Evolutionary conservation across 2,113 vertebrate genomes (phyloP), one percentile per base, ranked within the genome.

Genomic region (Cepphus grylle): DNA sequence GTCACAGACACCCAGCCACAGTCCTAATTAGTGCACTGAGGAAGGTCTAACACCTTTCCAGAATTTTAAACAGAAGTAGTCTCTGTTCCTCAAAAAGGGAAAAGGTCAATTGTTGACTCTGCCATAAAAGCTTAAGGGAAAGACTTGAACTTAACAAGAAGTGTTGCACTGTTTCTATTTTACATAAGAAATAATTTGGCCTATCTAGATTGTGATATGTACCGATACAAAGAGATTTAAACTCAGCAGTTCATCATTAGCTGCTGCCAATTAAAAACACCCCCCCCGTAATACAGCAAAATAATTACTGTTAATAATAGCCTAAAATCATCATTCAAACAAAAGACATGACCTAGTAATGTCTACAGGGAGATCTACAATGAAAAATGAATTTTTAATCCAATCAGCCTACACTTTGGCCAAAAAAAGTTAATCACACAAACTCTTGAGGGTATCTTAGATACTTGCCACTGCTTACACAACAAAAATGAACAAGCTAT

Each of bases 1-100:
- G 9, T 53, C 50, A 25, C 0, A 0, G 38, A 34, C 11, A 59
- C 19, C 21, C 1, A 1, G 12, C 14, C 34, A 70, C 5, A 16
- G 79, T 1, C 0, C 59, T 61, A 11, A 47, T 61, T 56, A 65
- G 36, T 4, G 5, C 9, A 3, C 30, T 42, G 16, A 79, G 69
- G 21, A 40, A 88, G 49, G 40, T 65, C 62, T 73, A 38, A 70
- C 30, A 82, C 4, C 19, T 52, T 12, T 52, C 32, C 27, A 80
- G 79, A 49, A 85, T 70, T 93, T 77, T 11, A 30, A n/a, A 52
- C 22, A 42, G 40, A 63, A 77, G 6, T 6, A 45, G 21, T 38
- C 14, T 36, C 43, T 88, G 25, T 32, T 86, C 38, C 50, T 93
- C 45, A 53, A 62, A 43, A 74, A 70, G 23, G 25, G n/a, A 69